Percentiles rank a stretch among this genome's conserved stretches.
These are phyloP conservation scores for Acanthosepion pharaonis DNA, from an alignment of 2,888 invertebrate genomes.

Conservation along the genomic window DNA sequence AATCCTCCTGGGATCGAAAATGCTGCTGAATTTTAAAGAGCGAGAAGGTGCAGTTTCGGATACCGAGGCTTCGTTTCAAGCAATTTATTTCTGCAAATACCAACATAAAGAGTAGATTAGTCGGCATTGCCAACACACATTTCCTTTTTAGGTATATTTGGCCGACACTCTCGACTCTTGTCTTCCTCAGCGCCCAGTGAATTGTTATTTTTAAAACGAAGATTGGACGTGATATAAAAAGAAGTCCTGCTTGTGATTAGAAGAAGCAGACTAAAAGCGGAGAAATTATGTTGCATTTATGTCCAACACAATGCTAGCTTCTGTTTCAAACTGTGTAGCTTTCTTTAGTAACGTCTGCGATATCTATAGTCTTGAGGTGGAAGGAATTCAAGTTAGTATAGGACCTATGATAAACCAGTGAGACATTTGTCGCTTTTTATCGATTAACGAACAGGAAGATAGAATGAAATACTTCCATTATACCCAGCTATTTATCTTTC, in stretches of 20 bases:
- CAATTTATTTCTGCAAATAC: neutral
- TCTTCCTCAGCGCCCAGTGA: neutral
- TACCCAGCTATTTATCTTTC: too few relatives aligned
- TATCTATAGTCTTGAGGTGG: too few relatives aligned
- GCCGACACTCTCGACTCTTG: neutral
- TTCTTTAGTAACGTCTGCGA: constrained; percentile 10
- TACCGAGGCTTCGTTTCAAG: neutral
- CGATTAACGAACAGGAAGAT: neutral
- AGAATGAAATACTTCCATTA: neutral
- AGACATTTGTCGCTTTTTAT: neutral
- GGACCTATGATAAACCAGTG: too few relatives aligned
- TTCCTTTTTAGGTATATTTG: neutral
- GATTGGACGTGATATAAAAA: neutral
- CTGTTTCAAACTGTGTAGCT: neutral
- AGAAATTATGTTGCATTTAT: too few relatives aligned
- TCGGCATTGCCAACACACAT: neutral
- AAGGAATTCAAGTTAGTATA: too few relatives aligned
- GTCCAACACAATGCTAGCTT: neutral
- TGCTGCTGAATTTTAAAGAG: too few relatives aligned
- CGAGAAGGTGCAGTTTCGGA: too few relatives aligned
- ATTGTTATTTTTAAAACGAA: neutral
- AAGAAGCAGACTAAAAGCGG: neutral
- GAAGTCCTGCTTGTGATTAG: neutral
- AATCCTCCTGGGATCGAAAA: too few relatives aligned
- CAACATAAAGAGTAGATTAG: neutral